phyloP scores from a whole-genome alignment of 2,113 vertebrate genomes.

The Tauraco erythrolophus region DNA sequence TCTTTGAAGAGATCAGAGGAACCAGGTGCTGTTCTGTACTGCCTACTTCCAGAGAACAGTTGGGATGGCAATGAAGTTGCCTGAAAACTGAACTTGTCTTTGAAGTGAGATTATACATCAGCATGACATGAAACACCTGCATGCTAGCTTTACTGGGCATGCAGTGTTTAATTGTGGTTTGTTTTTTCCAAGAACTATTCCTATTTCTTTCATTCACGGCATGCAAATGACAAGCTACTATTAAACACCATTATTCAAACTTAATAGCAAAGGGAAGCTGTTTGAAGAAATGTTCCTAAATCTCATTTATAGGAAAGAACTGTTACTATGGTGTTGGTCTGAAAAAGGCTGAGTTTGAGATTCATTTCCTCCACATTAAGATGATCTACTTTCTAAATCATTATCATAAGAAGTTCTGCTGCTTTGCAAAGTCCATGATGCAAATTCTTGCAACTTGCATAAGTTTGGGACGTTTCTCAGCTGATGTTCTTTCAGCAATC shows the following conservation, averaged over 20 bases:
- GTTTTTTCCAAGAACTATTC: slow-evolving; percentile 32
- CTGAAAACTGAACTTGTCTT: not conserved
- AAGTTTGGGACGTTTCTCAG: slow-evolving; percentile 50
- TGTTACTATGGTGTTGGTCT: not conserved
- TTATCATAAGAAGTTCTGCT: slow-evolving; percentile 24
- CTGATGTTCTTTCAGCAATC: slow-evolving; percentile 52
- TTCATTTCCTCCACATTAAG: not conserved
- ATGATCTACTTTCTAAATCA: not conserved
- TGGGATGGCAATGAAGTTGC: not conserved
- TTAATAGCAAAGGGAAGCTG: not conserved
- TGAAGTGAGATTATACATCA: not conserved
- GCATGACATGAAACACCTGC: not conserved
- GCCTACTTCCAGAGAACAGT: not conserved
- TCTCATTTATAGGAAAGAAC: not conserved
- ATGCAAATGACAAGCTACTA: slow-evolving; percentile 4
- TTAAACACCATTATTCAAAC: slow-evolving; percentile 32
- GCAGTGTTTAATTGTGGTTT: slow-evolving; percentile 36
- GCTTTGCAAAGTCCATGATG: slow-evolving; percentile 21
- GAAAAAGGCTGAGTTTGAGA: slow-evolving; percentile 28
- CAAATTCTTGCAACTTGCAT: slow-evolving; percentile 27
- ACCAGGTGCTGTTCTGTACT: not conserved
- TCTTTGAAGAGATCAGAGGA: not conserved
- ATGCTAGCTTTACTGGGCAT: not conserved
- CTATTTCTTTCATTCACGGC: not conserved
- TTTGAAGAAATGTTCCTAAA: not conserved